These are phyloP conservation scores for Lamellibrachia columna DNA, from an alignment of 2,888 invertebrate genomes.

Conservation along the genomic window DNA sequence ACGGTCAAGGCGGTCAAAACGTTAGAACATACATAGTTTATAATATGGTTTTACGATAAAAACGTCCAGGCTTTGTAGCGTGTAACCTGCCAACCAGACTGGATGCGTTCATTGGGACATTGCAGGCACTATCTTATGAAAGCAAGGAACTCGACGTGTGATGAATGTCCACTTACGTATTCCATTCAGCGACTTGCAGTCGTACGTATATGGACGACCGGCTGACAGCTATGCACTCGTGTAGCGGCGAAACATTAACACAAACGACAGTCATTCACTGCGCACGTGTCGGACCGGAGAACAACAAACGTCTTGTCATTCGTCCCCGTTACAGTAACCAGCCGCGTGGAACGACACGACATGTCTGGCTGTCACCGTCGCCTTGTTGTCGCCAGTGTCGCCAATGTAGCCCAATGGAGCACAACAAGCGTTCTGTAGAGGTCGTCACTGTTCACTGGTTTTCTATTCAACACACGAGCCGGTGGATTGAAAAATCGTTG, in stretches of 20 bases:
- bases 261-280: not conserved
- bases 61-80: not conserved
- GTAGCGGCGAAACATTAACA: not conserved
- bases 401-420: not conserved
- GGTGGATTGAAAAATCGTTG: not conserved
- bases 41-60: no score
- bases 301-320: not conserved
- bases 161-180: slow-evolving; percentile 7
- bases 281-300: not conserved
- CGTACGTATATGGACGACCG: not conserved
- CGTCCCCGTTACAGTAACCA: not conserved
- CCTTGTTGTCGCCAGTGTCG: not conserved
- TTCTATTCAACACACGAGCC: not conserved
- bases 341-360: not conserved
- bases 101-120: not conserved
- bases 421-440: not conserved
- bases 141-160: not conserved
- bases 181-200: not conserved
- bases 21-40: no score
- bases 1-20: no score
- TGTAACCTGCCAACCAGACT: not conserved
- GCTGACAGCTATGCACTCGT: not conserved
- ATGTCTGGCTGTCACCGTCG: not conserved
- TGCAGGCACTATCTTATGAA: not conserved
- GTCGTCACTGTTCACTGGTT: not conserved